phyloP scores from a whole-genome alignment of 2,888 invertebrate species.

The Endomychus coccineus region DNA sequence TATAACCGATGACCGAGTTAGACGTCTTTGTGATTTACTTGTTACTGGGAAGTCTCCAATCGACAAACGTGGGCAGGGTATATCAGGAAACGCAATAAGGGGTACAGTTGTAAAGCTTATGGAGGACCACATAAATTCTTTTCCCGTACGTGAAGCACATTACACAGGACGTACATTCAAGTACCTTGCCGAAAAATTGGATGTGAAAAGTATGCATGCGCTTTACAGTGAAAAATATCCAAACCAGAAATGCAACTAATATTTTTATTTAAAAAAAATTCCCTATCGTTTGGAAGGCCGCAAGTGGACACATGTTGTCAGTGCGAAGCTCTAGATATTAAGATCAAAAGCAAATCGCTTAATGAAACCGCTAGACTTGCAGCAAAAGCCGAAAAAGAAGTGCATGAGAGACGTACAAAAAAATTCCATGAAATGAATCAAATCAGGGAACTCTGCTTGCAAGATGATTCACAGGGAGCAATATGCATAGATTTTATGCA shows the following conservation, averaged over 20 bases:
- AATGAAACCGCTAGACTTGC: slow-evolving; percentile 19
- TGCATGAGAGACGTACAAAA: slow-evolving; percentile 24
- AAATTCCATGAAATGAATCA: slow-evolving; percentile 26
- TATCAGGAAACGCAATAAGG: slow-evolving; percentile 15
- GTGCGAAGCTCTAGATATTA: slow-evolving; percentile 21
- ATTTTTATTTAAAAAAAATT: slow-evolving; percentile 24
- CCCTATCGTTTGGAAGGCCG: slow-evolving; percentile 24
- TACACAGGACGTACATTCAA: slow-evolving; percentile 18
- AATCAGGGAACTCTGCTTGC: slow-evolving; percentile 18
- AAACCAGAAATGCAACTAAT: slow-evolving; percentile 20
- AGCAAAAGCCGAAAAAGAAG: slow-evolving; percentile 19
- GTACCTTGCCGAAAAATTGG: slow-evolving; percentile 25
- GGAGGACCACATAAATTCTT: slow-evolving; percentile 15
- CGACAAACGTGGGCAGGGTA: slow-evolving; percentile 12
- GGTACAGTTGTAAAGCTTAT: slow-evolving; percentile 13
- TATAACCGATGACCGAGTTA: slow-evolving; percentile 10
- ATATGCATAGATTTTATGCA: slow-evolving; percentile 26
- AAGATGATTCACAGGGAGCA: slow-evolving; percentile 17
- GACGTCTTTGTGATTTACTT: slow-evolving; percentile 15
- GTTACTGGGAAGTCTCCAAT: slow-evolving; percentile 11
- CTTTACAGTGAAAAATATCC: slow-evolving; percentile 21
- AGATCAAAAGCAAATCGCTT: slow-evolving; percentile 18
- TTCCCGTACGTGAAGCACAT: slow-evolving; percentile 18
- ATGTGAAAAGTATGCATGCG: slow-evolving; percentile 23
- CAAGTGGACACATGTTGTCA: slow-evolving; percentile 23